Conservation (phyloP, 2,888 invertebrate species). For the Latrodectus hesperus region DNA sequence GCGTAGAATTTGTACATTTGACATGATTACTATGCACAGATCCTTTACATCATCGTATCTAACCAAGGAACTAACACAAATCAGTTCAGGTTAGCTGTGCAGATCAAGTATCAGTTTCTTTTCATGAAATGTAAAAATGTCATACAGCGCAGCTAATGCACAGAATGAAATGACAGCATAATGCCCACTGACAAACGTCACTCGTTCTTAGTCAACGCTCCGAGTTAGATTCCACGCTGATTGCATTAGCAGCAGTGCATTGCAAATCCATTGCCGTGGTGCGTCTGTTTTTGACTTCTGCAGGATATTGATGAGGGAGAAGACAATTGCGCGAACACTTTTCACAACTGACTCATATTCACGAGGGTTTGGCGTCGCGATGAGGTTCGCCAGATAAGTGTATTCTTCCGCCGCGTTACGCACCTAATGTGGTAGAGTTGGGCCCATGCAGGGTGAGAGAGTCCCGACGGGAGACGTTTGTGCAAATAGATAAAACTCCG, state of each 20-base stretch:
- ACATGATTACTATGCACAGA: no score
- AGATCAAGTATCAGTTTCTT: no score
- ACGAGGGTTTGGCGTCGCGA: conserved; percentile 20
- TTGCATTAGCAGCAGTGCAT: background rate
- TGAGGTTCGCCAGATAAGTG: conserved; percentile 67
- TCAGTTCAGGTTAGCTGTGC: no score
- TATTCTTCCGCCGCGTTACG: conserved; percentile 66
- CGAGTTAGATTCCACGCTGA: no score
- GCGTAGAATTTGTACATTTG: no score
- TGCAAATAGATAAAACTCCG: conserved; percentile 54
- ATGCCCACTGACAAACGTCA: no score
- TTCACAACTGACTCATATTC: conserved; percentile 41
- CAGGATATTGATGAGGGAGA: conserved; percentile 45
- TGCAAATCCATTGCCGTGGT: background rate
- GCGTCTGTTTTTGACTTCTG: conserved; percentile 24
- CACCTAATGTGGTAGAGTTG: conserved; percentile 55
- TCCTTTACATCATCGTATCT: no score
- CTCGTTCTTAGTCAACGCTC: no score
- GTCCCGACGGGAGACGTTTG: conserved; percentile 16
- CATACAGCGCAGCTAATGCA: no score
- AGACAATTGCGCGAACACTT: background rate
- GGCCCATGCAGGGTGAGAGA: conserved; percentile 9
- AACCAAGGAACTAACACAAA: no score
- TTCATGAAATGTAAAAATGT: no score
- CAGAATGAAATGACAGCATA: no score